Conservation (phyloP, 2,113 vertebrate species). For the Ancistrus triradiatus region DNA sequence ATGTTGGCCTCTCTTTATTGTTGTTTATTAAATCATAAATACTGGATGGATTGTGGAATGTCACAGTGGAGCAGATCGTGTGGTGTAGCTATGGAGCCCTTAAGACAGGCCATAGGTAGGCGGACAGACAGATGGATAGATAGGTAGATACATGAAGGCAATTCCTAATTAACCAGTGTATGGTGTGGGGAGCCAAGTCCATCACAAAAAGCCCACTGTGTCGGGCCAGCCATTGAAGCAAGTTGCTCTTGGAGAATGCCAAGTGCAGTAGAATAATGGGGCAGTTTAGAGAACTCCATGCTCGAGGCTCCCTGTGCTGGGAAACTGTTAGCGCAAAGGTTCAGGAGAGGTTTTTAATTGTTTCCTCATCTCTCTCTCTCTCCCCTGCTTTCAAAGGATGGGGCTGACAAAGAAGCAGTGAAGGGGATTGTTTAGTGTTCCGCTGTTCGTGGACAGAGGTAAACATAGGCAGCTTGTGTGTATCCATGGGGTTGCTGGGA, state of each 20-base stretch:
- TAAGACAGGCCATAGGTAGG: conserved; percentile 21
- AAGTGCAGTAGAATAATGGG: conserved; percentile 66
- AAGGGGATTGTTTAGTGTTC: conserved; percentile 72
- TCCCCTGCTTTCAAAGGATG: conserved; percentile 56
- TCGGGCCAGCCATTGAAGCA: conserved; percentile 63
- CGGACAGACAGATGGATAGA: conserved; percentile 38
- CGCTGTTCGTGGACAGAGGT: conserved; percentile 62
- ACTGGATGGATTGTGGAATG: too few relatives aligned
- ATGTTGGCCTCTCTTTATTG: too few relatives aligned
- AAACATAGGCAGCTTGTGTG: conserved; percentile 63
- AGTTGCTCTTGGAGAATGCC: conserved; percentile 66
- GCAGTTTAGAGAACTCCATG: conserved; percentile 69
- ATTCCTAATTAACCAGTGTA: conserved; percentile 66
- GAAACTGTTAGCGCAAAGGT: conserved; percentile 65
- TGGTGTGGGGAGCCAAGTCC: conserved; percentile 60
- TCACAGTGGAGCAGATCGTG: background rate
- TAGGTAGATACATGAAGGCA: conserved; percentile 40
- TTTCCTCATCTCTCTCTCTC: conserved; percentile 56
- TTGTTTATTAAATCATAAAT: too few relatives aligned
- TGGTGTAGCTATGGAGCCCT: background rate
- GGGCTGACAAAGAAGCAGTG: conserved; percentile 71
- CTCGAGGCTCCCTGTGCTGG: conserved; percentile 68
- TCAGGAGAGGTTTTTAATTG: conserved; percentile 67
- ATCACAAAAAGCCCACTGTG: conserved; percentile 68
- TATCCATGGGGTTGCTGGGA: conserved; percentile 41